Base-by-base conservation (phyloP, 2,888 invertebrate genomes). In the Choreutis nemorana region DNA sequence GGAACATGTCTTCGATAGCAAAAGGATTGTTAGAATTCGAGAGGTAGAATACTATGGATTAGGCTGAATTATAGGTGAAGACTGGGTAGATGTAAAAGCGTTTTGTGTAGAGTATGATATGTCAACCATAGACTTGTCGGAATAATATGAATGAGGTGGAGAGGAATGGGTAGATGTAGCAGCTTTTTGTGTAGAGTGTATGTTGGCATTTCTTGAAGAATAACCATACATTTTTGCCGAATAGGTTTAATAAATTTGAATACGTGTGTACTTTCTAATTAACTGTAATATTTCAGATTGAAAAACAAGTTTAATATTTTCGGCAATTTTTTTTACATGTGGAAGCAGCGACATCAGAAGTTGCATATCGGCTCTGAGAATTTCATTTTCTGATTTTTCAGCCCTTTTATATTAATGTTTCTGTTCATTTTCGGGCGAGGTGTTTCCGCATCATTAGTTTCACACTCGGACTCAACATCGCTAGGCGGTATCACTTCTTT, bases 221-320 rank as follows among this genome's bases (percentile, higher is more conserved):
- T 44, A 41, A 34, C 41, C 39, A 44, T 42, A 41, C 31, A 32
- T 39, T 39, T 42, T 39, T 39, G 38, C 35, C 34, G 39, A 41
- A 37, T 37, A 41, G 34, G 39, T 37, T 42, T 37, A 34, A 37
- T 41, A 42, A 44, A 40, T 41, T 40, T 45, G 40, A 36, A 40
- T 43, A 41, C 40, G 42, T 34, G 36, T 40, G 42, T 41, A 42
- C 41, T 45, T 45, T 42, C 35, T 42, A 39, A 44, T 42, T 40
- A 41, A 35, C 35, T 43, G 41, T 37, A 43, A 41, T 32, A 41
- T 33, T 33, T 43, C 41, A 27, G 39, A 39, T 40, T 39, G 32
- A 34, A 37, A 38, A 39, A 36, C 36, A 38, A 40, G 36, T 40
- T 37, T 36, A 36, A 31, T 34, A 38, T 31, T 33, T 30, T 37